These are phyloP conservation scores for Sycobia sp. DNA, from an alignment of 1,140 invertebrate genomes.

Conservation along the genomic window DNA sequence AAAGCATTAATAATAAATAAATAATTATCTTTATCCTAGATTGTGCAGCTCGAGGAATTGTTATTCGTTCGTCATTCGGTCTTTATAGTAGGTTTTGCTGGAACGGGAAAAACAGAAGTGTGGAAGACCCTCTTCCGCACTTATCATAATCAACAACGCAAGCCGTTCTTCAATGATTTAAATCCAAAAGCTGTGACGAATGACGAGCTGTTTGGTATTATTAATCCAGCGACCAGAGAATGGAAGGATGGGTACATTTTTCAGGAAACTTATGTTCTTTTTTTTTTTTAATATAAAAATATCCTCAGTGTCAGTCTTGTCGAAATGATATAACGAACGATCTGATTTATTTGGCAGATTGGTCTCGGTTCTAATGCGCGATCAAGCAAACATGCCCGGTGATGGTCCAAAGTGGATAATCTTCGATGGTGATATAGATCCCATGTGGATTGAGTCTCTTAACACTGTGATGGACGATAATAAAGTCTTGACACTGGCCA, in stretches of 20 bases:
- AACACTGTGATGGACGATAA: constrained; percentile 94
- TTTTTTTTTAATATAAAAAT: too few species aligned
- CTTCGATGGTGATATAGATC: constrained; percentile 96
- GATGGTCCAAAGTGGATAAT: constrained; percentile 95
- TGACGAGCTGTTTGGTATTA: constrained; percentile 94
- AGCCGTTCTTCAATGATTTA: constrained; percentile 86
- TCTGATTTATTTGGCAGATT: constrained; percentile 62
- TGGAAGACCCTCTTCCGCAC: constrained; percentile 89
- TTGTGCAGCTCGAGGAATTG: constrained; percentile 90
- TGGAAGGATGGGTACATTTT: constrained; percentile 92
- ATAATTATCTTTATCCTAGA: constrained; percentile 55
- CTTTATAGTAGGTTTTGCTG: constrained; percentile 90
- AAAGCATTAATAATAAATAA: too few species aligned
- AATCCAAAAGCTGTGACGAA: constrained; percentile 96
- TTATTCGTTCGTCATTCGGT: constrained; percentile 94
- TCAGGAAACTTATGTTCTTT: too few species aligned
- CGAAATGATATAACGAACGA: neutral
- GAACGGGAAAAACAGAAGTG: constrained; percentile 90
- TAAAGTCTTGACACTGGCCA: constrained; percentile 91
- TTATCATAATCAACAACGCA: constrained; percentile 78
- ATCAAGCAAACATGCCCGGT: constrained; percentile 85
- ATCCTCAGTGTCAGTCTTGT: too few species aligned
- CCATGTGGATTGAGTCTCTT: constrained; percentile 97
- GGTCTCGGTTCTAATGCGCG: constrained; percentile 90
- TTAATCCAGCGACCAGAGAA: constrained; percentile 92